A percentile compares a stretch with the other conserved stretches of the same genome.
These are phyloP conservation scores for Polydrusus tereticollis DNA, from an alignment of 2,888 invertebrate genomes.

Conservation along the genomic window DNA sequence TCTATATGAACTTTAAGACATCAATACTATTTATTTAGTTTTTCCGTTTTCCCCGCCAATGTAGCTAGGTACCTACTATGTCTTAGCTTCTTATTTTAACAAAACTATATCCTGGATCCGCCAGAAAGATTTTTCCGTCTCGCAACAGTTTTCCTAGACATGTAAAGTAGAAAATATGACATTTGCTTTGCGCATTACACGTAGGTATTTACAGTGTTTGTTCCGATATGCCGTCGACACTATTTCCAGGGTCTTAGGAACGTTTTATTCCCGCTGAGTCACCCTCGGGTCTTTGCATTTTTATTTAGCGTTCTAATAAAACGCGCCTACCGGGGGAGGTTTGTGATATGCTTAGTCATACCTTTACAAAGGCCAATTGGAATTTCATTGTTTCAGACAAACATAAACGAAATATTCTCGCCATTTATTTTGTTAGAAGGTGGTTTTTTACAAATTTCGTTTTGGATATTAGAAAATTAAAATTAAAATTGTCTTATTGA, in stretches of 20 bases:
- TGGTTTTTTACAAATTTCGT: too few species aligned
- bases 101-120: conserved; percentile 36
- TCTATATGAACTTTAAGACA: too few species aligned
- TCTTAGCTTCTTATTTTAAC: conserved; percentile 53
- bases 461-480: too few species aligned
- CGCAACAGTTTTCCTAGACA: conserved; percentile 50
- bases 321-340: not conserved
- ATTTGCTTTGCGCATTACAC: conserved; percentile 55
- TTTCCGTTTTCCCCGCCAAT: not conserved
- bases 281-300: conserved; percentile 1
- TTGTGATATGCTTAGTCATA: not conserved
- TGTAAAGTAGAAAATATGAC: conserved; percentile 58
- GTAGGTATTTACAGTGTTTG: conserved; percentile 44
- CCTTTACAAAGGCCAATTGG: too few species aligned
- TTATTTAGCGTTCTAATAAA: not conserved
- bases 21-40: too few species aligned
- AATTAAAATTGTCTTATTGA: too few species aligned
- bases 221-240: conserved; percentile 26
- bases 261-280: not conserved
- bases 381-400: too few species aligned
- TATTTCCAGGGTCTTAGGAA: conserved; percentile 20
- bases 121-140: conserved; percentile 49
- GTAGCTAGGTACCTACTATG: conserved; percentile 47
- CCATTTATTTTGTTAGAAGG: too few species aligned
- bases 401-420: too few species aligned